Evolutionary conservation across 2,888 invertebrate genomes (phyloP).

Genomic region (Drosophila mercatorum): DNA sequence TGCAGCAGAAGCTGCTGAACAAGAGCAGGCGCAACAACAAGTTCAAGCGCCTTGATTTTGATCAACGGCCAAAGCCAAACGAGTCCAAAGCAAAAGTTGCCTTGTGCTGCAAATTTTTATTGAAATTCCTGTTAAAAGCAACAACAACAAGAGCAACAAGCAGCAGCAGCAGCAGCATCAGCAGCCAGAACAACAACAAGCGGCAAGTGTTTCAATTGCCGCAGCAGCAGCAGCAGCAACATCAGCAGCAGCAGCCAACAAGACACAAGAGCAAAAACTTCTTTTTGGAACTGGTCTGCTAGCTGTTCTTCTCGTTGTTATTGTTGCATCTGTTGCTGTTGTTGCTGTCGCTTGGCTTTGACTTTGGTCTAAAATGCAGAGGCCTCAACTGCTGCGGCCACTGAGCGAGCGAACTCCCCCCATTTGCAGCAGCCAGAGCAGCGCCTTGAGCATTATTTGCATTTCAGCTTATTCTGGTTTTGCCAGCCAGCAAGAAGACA

Average conservation of each 20-base stretch:
- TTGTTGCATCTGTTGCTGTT: constrained; percentile 23
- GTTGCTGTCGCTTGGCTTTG: constrained; percentile 53
- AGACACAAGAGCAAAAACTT: constrained; percentile 59
- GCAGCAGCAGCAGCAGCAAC: constrained; percentile 44
- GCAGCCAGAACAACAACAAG: constrained; percentile 42
- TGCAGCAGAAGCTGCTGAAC: constrained; percentile 62
- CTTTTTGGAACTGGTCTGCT: constrained; percentile 76
- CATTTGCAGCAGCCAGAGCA: constrained; percentile 20
- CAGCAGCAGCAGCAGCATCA: constrained; percentile 34
- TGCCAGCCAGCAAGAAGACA: constrained; percentile 25
- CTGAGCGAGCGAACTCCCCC: constrained; percentile 34
- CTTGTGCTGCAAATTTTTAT: constrained; percentile 75
- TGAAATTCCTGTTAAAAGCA: constrained; percentile 76
- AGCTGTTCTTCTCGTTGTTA: constrained; percentile 40
- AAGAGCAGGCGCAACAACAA: constrained; percentile 70
- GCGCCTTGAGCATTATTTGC: constrained; percentile 70
- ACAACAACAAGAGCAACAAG: constrained; percentile 39
- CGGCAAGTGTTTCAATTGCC: constrained; percentile 77
- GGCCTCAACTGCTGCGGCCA: constrained; percentile 16
- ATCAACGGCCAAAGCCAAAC: constrained; percentile 77
- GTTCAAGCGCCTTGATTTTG: constrained; percentile 77
- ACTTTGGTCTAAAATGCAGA: constrained; percentile 78
- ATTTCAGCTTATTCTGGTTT: constrained; percentile 70
- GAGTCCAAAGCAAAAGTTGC: constrained; percentile 78
- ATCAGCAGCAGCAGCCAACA: constrained; percentile 48